phyloP scores from a whole-genome alignment of 2,888 invertebrate species.

The Nephrotoma guestfalica region DNA sequence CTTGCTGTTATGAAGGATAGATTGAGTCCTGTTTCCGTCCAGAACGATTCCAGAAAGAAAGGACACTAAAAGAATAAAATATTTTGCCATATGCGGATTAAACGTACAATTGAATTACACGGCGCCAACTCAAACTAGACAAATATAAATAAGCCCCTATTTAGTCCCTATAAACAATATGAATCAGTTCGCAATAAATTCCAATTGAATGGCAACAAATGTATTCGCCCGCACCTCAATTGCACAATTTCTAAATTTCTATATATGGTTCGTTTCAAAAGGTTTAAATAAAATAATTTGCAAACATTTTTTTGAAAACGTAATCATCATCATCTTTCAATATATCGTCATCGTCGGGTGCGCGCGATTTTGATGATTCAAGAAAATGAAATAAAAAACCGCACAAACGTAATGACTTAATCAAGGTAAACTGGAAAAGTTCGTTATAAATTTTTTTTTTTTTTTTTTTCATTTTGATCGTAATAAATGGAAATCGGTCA shows the following conservation, averaged over 20 bases:
- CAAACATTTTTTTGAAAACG: background rate
- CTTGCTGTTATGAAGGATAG: no score
- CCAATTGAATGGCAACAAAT: background rate
- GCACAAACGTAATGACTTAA: background rate
- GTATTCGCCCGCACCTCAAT: background rate
- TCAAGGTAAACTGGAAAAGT: background rate
- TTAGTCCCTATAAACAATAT: background rate
- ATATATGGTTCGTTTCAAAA: background rate
- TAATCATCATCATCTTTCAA: background rate
- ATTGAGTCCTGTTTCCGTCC: no score
- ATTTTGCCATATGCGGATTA: no score
- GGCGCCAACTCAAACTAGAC: no score
- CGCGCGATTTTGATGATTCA: background rate
- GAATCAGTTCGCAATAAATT: background rate
- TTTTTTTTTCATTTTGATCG: background rate
- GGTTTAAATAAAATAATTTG: background rate
- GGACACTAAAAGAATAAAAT: no score
- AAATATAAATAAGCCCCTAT: no score
- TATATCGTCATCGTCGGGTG: background rate
- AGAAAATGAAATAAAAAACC: background rate
- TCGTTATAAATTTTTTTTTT: background rate
- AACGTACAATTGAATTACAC: no score
- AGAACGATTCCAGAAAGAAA: no score
- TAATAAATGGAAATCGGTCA: background rate
- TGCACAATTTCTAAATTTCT: background rate